These are phyloP conservation scores for Oxytorus armatus DNA, from an alignment of 2,888 invertebrate genomes.

Conservation along the genomic window DNA sequence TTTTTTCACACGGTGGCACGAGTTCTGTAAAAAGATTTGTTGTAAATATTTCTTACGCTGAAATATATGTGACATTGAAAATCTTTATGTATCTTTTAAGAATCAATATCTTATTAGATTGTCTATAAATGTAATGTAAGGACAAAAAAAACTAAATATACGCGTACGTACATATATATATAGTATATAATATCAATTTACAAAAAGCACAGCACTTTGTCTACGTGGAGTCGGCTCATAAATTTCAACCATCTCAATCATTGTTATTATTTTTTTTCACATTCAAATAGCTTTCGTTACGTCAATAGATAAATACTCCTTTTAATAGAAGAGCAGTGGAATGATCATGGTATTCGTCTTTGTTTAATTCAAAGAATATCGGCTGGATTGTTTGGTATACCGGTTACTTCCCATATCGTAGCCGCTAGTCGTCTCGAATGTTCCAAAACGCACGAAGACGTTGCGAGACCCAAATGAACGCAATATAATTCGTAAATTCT, in stretches of 20 bases:
- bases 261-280: too few relatives aligned
- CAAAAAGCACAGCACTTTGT: slow-evolving; percentile 35
- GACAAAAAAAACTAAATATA: slow-evolving; percentile 30
- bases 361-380: slow-evolving; percentile 86
- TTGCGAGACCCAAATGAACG: slow-evolving; percentile 93
- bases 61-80: slow-evolving; percentile 69
- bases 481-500: slow-evolving; percentile 92
- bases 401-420: slow-evolving; percentile 90
- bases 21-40: slow-evolving; percentile 64
- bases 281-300: slow-evolving; percentile 29
- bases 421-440: slow-evolving; percentile 93
- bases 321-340: slow-evolving; percentile 69
- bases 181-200: slow-evolving; percentile 42
- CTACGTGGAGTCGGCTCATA: neutral
- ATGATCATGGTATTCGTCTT: slow-evolving; percentile 46
- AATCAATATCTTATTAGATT: slow-evolving; percentile 23
- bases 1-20: slow-evolving; percentile 49
- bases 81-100: slow-evolving; percentile 51
- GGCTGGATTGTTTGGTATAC: slow-evolving; percentile 87
- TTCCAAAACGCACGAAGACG: slow-evolving; percentile 93
- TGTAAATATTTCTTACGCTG: slow-evolving; percentile 76
- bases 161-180: neutral
- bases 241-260: slow-evolving; percentile 4
- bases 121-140: slow-evolving; percentile 39
- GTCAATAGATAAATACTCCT: slow-evolving; percentile 71